These are phyloP conservation scores for Eidolon helvum DNA, from an alignment of 2,113 vertebrate species.

Conservation along the genomic window DNA sequence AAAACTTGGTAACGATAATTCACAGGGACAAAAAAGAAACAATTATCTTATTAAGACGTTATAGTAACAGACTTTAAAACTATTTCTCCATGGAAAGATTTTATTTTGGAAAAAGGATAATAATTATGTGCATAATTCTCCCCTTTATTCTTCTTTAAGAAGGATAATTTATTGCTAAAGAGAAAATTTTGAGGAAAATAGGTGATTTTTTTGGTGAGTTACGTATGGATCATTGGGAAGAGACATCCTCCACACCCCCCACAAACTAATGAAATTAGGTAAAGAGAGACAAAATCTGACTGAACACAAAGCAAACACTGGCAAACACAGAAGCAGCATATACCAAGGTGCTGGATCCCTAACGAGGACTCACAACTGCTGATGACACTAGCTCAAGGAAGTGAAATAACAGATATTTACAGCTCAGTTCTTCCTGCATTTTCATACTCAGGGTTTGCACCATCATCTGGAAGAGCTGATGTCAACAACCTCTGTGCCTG, in stretches of 20 bases:
- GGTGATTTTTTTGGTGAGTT: background rate
- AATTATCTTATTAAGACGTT: background rate
- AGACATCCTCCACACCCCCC: background rate
- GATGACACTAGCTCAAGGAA: background rate
- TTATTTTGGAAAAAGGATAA: conserved; percentile 24
- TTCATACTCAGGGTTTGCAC: background rate
- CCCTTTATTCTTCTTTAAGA: background rate
- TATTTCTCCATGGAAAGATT: background rate
- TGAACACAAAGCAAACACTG: background rate
- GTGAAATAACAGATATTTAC: background rate
- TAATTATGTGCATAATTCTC: background rate
- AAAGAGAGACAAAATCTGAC: background rate
- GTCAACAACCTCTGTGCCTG: background rate
- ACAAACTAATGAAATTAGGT: background rate
- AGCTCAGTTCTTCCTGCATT: background rate
- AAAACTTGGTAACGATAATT: background rate
- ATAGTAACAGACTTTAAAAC: background rate
- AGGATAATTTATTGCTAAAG: background rate
- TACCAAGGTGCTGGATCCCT: background rate
- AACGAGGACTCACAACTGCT: background rate
- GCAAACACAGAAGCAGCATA: background rate
- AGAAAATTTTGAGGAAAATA: background rate
- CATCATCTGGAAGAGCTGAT: background rate
- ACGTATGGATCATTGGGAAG: background rate
- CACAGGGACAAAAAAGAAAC: background rate